Percentiles rank a stretch among this genome's conserved stretches.
These are phyloP conservation scores for Calycopis cecrops DNA, from an alignment of 1,140 invertebrate species.

Conservation along the genomic window DNA sequence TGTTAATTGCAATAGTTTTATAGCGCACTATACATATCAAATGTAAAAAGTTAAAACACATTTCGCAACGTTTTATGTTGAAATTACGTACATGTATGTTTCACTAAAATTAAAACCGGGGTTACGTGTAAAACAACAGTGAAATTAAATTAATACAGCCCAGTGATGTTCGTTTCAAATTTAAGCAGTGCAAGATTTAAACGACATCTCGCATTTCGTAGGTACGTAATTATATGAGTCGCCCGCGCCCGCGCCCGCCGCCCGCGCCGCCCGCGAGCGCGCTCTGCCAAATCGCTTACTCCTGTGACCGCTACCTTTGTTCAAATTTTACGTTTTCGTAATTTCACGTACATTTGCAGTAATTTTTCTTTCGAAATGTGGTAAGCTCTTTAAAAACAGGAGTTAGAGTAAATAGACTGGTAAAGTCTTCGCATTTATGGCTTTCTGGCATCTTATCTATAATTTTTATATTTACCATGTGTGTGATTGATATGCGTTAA, in stretches of 20 bases:
- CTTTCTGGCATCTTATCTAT: too few species aligned
- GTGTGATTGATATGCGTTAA: too few species aligned
- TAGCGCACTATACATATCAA: background rate
- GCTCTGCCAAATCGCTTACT: slow-evolving; percentile 8
- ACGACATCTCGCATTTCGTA: slow-evolving; percentile 65
- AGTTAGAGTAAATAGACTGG: too few species aligned
- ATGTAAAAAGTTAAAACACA: slow-evolving; percentile 4
- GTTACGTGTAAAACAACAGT: slow-evolving; percentile 34
- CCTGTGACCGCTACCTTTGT: slow-evolving; percentile 31
- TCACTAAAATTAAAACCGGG: slow-evolving; percentile 24
- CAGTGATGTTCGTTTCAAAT: slow-evolving; percentile 60
- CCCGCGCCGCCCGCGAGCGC: slow-evolving; percentile 32
- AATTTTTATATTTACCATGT: too few species aligned
- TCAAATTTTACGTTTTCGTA: background rate
- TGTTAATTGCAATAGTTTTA: slow-evolving; percentile 5
- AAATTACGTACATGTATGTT: slow-evolving; percentile 2
- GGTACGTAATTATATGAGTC: slow-evolving; percentile 60
- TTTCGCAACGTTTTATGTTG: slow-evolving; percentile 1
- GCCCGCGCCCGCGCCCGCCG: slow-evolving; percentile 20
- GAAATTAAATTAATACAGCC: slow-evolving; percentile 64
- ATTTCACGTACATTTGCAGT: background rate
- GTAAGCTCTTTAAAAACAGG: too few species aligned
- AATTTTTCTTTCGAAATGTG: too few species aligned
- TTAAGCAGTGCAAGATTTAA: slow-evolving; percentile 69
- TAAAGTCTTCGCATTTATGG: too few species aligned